These are phyloP conservation scores for Sinelater perroti DNA, from an alignment of 2,888 invertebrate genomes.

Conservation along the genomic window DNA sequence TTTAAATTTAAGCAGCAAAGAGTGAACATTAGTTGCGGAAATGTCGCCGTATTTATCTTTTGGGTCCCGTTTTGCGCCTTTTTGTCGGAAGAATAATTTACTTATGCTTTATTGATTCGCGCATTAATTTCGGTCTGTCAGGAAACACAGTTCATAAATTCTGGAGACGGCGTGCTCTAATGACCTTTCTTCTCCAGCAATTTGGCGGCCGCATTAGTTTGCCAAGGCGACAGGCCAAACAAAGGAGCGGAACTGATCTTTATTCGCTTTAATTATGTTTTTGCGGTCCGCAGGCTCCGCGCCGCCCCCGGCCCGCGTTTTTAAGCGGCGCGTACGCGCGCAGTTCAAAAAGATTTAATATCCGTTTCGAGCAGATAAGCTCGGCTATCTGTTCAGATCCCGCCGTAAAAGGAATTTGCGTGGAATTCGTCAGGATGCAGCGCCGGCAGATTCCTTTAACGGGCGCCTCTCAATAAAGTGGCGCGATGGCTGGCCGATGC, in stretches of 20 bases:
- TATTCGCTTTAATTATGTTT: conserved; percentile 34
- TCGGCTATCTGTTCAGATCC: conserved; percentile 1
- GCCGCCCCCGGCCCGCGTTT: neutral
- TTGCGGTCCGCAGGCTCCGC: conserved; percentile 27
- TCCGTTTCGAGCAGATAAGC: conserved; percentile 9
- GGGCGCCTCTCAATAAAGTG: neutral
- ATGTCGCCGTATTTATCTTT: conserved; percentile 6
- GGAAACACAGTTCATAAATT: conserved; percentile 37
- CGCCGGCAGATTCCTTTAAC: neutral
- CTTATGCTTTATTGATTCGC: conserved; percentile 30
- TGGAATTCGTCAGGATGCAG: conserved; percentile 2
- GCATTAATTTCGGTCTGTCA: conserved; percentile 34
- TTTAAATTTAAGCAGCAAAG: too few species aligned
- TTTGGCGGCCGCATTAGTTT: conserved; percentile 36
- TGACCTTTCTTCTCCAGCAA: conserved; percentile 38
- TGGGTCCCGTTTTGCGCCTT: conserved; percentile 1
- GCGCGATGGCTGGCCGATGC: neutral
- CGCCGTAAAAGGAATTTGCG: neutral
- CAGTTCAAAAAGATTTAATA: conserved; percentile 10
- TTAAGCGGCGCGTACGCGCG: neutral
- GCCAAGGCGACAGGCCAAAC: conserved; percentile 28
- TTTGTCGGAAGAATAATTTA: conserved; percentile 13
- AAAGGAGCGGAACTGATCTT: conserved; percentile 31
- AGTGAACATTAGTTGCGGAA: conserved; percentile 1
- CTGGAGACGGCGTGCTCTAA: conserved; percentile 29